Conservation (phyloP, 2,113 vertebrate genomes). For the Myotis yumanensis region DNA sequence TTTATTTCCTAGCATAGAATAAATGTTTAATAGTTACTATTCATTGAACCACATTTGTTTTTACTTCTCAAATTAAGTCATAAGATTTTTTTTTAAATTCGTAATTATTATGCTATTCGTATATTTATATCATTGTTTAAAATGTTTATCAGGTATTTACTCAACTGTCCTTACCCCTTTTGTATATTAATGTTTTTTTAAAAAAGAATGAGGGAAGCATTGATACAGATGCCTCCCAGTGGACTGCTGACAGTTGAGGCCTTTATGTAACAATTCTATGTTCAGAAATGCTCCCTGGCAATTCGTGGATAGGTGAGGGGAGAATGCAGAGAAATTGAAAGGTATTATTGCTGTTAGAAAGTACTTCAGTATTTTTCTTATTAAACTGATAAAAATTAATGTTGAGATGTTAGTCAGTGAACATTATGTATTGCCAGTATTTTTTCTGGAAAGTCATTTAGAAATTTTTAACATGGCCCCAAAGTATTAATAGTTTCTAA, state of each 20-base stretch:
- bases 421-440: not conserved
- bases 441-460: slow-evolving; percentile 35
- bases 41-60: slow-evolving; percentile 12
- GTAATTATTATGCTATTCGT: not conserved
- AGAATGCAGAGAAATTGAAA: not conserved
- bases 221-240: not conserved
- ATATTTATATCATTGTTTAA: not conserved
- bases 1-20: slow-evolving; percentile 19
- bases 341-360: not conserved
- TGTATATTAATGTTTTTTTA: not conserved
- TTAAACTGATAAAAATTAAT: slow-evolving; percentile 18
- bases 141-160: slow-evolving; percentile 21
- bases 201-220: not conserved
- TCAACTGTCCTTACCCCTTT: not conserved
- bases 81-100: not conserved
- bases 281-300: not conserved
- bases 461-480: not conserved
- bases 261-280: not conserved
- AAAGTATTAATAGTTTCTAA: not conserved
- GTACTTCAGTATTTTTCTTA: not conserved
- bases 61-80: slow-evolving; percentile 28
- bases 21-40: not conserved
- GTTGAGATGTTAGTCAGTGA: not conserved
- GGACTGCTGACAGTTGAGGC: not conserved
- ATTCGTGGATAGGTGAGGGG: not conserved